These are phyloP conservation scores for Heliconius erato DNA, from an alignment of 2,888 invertebrate genomes.

Conservation along the genomic window DNA sequence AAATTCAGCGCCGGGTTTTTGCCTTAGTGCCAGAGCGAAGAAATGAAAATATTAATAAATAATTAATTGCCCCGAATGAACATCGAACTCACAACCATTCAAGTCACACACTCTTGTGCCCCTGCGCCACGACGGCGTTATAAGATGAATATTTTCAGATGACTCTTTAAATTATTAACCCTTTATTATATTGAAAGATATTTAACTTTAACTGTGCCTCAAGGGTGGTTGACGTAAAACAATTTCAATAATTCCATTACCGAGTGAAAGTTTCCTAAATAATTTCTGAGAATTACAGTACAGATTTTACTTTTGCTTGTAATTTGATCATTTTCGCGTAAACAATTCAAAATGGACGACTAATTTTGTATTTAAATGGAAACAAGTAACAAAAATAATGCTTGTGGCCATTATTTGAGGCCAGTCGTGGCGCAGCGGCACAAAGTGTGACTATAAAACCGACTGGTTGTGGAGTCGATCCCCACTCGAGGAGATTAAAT, in stretches of 20 bases:
- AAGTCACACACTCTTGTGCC: too few species aligned
- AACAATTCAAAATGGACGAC: conserved; percentile 6
- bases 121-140: too few species aligned
- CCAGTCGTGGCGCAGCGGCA: too few species aligned
- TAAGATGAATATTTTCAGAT: too few species aligned
- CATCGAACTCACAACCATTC: too few species aligned
- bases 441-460: too few species aligned
- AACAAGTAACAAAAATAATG: neutral
- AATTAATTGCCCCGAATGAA: too few species aligned
- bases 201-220: neutral
- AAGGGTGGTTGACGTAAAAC: neutral
- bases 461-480: too few species aligned
- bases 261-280: conserved; percentile 7
- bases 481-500: too few species aligned
- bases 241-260: conserved; percentile 13
- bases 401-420: neutral
- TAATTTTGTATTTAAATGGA: neutral
- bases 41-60: too few species aligned
- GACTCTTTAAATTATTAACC: neutral
- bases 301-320: neutral
- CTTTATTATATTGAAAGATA: neutral
- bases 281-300: neutral
- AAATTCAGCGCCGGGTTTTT: too few species aligned
- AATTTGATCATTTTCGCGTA: conserved; percentile 8
- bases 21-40: too few species aligned